Conservation (phyloP, 2,113 vertebrate species). For the Atherinomorus stipes region DNA sequence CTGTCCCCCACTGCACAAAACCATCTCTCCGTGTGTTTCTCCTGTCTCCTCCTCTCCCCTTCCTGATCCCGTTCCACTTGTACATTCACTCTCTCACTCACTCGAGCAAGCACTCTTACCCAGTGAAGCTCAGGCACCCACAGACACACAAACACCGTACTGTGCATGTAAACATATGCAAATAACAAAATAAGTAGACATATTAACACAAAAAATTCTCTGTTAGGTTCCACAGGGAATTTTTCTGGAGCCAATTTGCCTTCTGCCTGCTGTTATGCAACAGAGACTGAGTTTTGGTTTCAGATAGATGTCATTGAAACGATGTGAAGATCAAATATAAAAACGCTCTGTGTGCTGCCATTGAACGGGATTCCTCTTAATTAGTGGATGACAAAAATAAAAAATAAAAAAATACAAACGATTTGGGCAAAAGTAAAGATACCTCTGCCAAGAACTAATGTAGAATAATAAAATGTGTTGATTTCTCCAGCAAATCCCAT, state of each 20-base stretch:
- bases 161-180: slow-evolving; percentile 50
- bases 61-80: slow-evolving; percentile 55
- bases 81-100: slow-evolving; percentile 45
- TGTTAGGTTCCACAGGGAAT: slow-evolving; percentile 8
- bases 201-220: background rate
- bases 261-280: slow-evolving; percentile 9
- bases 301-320: background rate
- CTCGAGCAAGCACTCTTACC: slow-evolving; percentile 59
- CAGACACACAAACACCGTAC: slow-evolving; percentile 27
- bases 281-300: slow-evolving; percentile 5
- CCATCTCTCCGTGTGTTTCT: slow-evolving; percentile 26
- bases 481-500: slow-evolving; percentile 27
- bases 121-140: slow-evolving; percentile 42
- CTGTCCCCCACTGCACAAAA: slow-evolving; percentile 45
- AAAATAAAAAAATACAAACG: background rate
- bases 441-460: slow-evolving; percentile 36
- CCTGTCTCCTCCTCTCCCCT: slow-evolving; percentile 52
- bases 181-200: slow-evolving; percentile 34
- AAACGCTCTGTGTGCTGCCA: background rate
- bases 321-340: background rate
- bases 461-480: slow-evolving; percentile 34
- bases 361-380: slow-evolving; percentile 19
- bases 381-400: slow-evolving; percentile 3
- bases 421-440: slow-evolving; percentile 8
- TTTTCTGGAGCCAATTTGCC: background rate